Evolutionary conservation across 2,113 vertebrate species (phyloP).

Genomic region (Misgurnus mizolepis): DNA sequence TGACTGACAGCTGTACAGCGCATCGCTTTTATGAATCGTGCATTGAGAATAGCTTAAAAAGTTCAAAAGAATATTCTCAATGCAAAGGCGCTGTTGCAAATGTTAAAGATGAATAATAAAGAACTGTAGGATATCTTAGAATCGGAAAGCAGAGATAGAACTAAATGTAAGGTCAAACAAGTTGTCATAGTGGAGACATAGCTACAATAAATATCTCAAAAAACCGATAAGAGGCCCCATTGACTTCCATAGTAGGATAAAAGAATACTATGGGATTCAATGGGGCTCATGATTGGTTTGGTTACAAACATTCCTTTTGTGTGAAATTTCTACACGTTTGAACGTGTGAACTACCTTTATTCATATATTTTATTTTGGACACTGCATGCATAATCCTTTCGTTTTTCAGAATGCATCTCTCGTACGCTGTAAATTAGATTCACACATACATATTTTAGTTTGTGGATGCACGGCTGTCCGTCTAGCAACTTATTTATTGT

Average conservation of each 20-base stretch:
- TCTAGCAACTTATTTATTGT: conserved; percentile 52
- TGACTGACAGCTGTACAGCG: conserved; percentile 42
- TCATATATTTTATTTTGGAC: background rate
- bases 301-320: no score
- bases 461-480: conserved; percentile 30
- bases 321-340: no score
- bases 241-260: no score
- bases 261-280: no score
- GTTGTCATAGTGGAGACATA: background rate
- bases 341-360: no score
- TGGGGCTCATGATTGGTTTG: no score
- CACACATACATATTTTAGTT: conserved; percentile 54
- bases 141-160: conserved; percentile 16
- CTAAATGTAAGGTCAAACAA: conserved; percentile 20
- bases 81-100: background rate
- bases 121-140: conserved; percentile 14
- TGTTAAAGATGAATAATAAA: conserved; percentile 24
- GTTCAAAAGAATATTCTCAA: conserved; percentile 34
- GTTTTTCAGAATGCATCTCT: background rate
- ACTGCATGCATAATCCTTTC: background rate
- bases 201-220: no score
- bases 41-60: conserved; percentile 61
- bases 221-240: no score
- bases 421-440: conserved; percentile 47
- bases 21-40: conserved; percentile 30